Base-by-base conservation (phyloP, 1,140 invertebrate species). In the Brachystomella parvula region DNA sequence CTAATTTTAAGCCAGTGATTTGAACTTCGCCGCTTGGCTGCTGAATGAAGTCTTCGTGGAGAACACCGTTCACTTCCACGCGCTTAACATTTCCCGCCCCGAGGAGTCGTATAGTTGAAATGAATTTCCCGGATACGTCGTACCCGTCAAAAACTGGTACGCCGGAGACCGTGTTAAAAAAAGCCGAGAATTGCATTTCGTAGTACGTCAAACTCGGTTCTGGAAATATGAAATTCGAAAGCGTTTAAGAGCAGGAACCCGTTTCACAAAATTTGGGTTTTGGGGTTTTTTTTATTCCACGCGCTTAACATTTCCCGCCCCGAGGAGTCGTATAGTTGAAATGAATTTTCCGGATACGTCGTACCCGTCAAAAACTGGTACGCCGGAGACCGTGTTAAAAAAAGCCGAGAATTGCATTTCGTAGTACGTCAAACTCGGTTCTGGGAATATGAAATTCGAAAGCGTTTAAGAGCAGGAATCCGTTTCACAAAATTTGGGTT, bases 21-120 rank as follows among this genome's bases (percentile, higher is more conserved):
- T 28, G 60, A 60, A 66, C 44, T 39, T 66, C 65, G 2, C 58
- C 39, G 9, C 26, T 21, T 9, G 17, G 31, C 24, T 29, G 24
- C 2, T 3, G 26, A 24, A 24, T 49, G 17, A 68, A 71, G 29
- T 61, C 32, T 15, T 33, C 19, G 49, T 68, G 66, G 1, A 21
- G 15, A 21, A 21, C 3, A 19, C 67, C 67, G 30, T 67, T 67
- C 1, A 71, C 61, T 2, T 28, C 24, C 39, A 71, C 59, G 17
- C n/a, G 26, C 15, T 31, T 61, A 1, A 71, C 59, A 0, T 44
- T 26, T 30, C 61, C 64, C 30, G 62, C 64, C 12, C 70, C 70
- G 2, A 71, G 32, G 2, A 71, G 39, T 28, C 70, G 53, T 26
- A 71, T 53, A 17, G 29, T 66, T 17, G 59, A 44, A 26, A 71